A percentile compares a stretch with the other conserved stretches of the same genome.
Evolutionary conservation across 2,113 vertebrate species (phyloP).

Genomic region (Ptilonorhynchus violaceus): DNA sequence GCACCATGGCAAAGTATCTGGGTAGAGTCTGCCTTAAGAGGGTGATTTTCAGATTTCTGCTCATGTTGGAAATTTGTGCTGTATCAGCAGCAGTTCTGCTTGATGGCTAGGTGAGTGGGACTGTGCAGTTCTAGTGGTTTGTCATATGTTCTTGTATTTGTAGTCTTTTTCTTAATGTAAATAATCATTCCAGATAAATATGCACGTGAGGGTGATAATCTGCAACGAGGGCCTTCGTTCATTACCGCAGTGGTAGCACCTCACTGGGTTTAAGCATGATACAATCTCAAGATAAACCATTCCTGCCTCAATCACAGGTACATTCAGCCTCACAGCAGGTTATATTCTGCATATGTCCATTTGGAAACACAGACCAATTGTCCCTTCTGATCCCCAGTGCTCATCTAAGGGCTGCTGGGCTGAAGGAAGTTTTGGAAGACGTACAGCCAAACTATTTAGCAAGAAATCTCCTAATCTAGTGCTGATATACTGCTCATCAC

Average conservation of each 20-base stretch:
- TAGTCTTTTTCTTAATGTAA: background rate
- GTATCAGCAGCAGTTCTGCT: background rate
- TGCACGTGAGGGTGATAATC: background rate
- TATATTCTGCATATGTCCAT: background rate
- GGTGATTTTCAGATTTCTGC: background rate
- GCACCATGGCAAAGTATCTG: background rate
- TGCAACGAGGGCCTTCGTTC: background rate
- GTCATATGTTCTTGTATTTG: background rate
- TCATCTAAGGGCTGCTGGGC: background rate
- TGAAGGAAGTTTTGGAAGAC: background rate
- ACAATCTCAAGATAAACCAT: background rate
- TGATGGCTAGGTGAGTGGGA: background rate
- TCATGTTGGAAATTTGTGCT: background rate
- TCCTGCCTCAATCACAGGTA: background rate
- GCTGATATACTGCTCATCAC: background rate
- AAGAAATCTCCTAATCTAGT: background rate
- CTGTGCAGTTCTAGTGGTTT: background rate
- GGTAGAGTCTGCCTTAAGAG: background rate
- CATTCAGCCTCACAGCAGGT: background rate
- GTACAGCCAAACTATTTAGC: background rate
- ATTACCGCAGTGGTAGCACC: background rate
- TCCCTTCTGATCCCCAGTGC: background rate
- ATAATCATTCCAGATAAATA: background rate
- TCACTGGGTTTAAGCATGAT: background rate
- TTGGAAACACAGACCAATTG: background rate